These are phyloP conservation scores for Bombylius major DNA, from an alignment of 2,888 invertebrate genomes.

Conservation along the genomic window DNA sequence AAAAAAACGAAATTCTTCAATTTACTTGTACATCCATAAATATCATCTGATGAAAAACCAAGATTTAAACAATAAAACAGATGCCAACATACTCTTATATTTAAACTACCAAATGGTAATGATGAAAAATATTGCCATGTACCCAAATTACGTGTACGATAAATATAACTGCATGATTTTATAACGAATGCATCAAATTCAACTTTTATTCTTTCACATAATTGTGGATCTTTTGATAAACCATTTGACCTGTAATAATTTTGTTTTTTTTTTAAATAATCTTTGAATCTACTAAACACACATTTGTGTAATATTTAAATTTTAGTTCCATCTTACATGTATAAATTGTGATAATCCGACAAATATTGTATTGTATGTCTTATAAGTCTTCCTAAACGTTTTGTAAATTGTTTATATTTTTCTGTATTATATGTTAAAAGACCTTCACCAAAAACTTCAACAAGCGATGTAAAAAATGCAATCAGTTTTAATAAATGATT, in stretches of 20 bases:
- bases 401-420: slow-evolving; percentile 49
- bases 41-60: slow-evolving; percentile 37
- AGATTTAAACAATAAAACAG: slow-evolving; percentile 50
- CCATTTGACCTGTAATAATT: slow-evolving; percentile 25
- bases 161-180: slow-evolving; percentile 54
- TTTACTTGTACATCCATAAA: slow-evolving; percentile 14
- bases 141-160: slow-evolving; percentile 56
- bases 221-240: slow-evolving; percentile 35
- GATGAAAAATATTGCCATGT: slow-evolving; percentile 74
- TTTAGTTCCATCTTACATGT: slow-evolving; percentile 20
- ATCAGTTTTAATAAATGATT: slow-evolving; percentile 52
- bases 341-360: slow-evolving; percentile 45
- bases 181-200: slow-evolving; percentile 64
- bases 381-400: slow-evolving; percentile 51
- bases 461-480: slow-evolving; percentile 53
- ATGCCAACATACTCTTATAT: slow-evolving; percentile 48
- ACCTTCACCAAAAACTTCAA: slow-evolving; percentile 51
- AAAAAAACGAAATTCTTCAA: neutral
- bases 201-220: slow-evolving; percentile 47
- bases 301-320: neutral
- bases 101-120: slow-evolving; percentile 52
- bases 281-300: neutral
- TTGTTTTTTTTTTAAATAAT: neutral
- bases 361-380: slow-evolving; percentile 60
- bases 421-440: slow-evolving; percentile 51